Base-by-base conservation (phyloP, 2,888 invertebrate genomes). In the Hydrotaea diabolus region DNA sequence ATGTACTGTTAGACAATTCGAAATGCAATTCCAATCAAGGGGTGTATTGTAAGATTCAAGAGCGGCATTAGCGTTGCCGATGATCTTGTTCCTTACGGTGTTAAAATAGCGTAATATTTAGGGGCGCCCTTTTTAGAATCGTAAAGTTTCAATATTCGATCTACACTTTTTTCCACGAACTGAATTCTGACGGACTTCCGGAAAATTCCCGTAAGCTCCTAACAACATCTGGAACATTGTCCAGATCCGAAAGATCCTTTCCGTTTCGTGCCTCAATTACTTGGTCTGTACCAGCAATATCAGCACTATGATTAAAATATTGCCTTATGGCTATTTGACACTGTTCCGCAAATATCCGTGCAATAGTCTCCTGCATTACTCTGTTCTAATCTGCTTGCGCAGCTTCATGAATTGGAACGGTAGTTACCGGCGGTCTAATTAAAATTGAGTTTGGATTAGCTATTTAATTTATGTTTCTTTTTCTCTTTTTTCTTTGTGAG, bases 1-100 rank as follows among this genome's bases (percentile, higher is more conserved):
- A 17, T 85, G 85, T 31, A 82, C 31, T 0, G 72, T 80, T 1
- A 86, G 71, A 76, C 84, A 78, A 57, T 21, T 57, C 0, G 36
- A 23, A 31, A 64, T 66, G 19, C 57, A 17, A 11, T 26, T 26
- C 75, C 74, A 82, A 36, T 73, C 55, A 9, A 57, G 13, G 8
- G 55, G 73, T 19, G 57, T 73, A 39, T 55, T 73, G 15, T 73
- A 73, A 9, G 73, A 73, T 19, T 73, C 73, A 1, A 57, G 26
- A 1, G 77, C 82, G 0, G 59, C 53, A 23, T 78, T 73, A 2
- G 82, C 77, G n/a, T 78, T 74, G 2, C 82, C 82, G 0, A 36
- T 53, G 21, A 82, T 79, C 39, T 64, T 79, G 21, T 78, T 66
- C 36, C 83, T 55, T 11, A 69, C 17, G 9, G 9, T 39, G 19